phyloP scores from a whole-genome alignment of 35 echinoderm and acorn worm genomes.

The Chiridota heheva region DNA sequence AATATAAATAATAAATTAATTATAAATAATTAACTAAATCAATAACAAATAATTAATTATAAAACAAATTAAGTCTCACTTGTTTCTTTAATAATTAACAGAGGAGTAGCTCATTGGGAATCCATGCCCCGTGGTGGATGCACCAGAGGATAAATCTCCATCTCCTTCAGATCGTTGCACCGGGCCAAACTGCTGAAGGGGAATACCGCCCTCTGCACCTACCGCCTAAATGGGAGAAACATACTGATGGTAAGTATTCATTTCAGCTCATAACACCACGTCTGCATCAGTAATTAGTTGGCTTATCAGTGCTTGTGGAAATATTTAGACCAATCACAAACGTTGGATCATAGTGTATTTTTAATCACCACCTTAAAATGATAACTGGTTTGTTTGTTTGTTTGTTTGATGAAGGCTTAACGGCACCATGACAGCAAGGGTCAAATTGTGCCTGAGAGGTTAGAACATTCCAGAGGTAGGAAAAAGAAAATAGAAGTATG shows the following conservation, averaged over 20 bases:
- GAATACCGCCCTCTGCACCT: slow-evolving; percentile 41
- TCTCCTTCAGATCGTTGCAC: neutral
- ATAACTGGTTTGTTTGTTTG: no score
- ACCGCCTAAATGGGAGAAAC: neutral
- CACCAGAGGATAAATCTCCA: neutral
- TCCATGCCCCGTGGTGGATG: neutral
- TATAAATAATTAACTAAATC: no score
- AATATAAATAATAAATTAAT: no score
- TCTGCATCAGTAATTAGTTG: neutral
- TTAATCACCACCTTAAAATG: no score
- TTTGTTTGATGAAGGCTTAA: no score
- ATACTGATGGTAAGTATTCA: neutral
- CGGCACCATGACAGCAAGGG: no score
- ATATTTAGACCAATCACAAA: neutral
- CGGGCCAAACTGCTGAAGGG: slow-evolving; percentile 19
- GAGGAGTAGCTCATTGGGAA: slow-evolving; percentile 21
- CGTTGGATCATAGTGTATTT: neutral
- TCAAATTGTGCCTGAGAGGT: no score
- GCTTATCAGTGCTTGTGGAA: neutral
- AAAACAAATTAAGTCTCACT: neutral
- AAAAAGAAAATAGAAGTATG: no score
- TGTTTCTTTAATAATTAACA: slow-evolving; percentile 29
- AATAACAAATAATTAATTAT: no score
- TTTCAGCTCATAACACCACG: neutral
- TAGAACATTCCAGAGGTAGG: no score